Percentiles rank a stretch among this genome's conserved stretches.
These are phyloP conservation scores for Leptothorax acervorum DNA, from an alignment of 2,888 invertebrate species.

Conservation along the genomic window DNA sequence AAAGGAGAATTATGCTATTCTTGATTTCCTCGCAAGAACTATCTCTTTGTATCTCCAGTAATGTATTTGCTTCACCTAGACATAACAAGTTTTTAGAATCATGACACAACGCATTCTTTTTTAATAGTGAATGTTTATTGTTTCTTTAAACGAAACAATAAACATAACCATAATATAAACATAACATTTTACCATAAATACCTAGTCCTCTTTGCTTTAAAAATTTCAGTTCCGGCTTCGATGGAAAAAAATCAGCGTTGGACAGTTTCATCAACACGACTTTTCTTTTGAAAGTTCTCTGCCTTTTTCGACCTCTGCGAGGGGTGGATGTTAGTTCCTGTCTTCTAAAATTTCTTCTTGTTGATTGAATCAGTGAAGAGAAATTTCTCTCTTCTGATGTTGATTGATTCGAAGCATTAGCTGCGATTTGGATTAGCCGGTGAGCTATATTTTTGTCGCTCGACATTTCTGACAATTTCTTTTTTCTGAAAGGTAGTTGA, in stretches of 20 bases:
- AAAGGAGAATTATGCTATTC: background rate
- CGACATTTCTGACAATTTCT: background rate
- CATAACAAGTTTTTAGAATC: background rate
- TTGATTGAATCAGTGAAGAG: background rate
- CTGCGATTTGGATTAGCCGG: background rate
- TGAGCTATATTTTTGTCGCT: background rate
- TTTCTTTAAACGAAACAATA: background rate
- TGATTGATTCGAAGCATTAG: background rate
- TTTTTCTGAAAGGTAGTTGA: background rate
- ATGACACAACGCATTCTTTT: background rate
- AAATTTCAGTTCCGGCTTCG: background rate
- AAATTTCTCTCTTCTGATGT: background rate
- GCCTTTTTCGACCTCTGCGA: background rate
- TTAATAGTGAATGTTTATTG: background rate
- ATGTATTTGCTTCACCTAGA: background rate
- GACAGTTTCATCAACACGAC: background rate
- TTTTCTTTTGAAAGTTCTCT: background rate
- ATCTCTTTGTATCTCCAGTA: background rate
- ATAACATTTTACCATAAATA: background rate
- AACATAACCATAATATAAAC: no score
- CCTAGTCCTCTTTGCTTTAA: background rate
- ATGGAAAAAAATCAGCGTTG: background rate
- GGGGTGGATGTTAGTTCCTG: background rate
- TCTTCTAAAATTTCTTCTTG: slow-evolving; percentile 5
- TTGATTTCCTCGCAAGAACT: background rate